A percentile compares a stretch with the other conserved stretches of the same genome.
Evolutionary conservation across 1,140 invertebrate species (phyloP).

Genomic region (Pantala flavescens): DNA sequence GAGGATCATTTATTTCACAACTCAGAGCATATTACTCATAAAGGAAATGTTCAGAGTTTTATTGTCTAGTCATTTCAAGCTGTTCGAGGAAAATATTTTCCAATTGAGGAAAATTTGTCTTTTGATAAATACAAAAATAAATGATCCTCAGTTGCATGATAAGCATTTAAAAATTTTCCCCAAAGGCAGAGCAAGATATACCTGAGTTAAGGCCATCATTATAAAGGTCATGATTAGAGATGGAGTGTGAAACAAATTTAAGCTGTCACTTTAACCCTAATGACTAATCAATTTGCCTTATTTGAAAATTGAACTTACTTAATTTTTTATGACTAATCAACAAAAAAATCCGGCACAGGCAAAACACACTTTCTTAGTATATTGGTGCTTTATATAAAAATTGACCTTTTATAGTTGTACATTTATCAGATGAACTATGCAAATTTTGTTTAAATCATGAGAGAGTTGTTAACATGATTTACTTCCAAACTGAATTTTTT

Average conservation of each 20-base stretch:
- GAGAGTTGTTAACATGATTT: background rate
- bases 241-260: background rate
- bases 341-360: background rate
- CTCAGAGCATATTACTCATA: no score
- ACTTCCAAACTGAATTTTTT: background rate
- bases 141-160: background rate
- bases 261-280: background rate
- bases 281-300: background rate
- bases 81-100: background rate
- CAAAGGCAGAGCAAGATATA: background rate
- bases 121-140: background rate
- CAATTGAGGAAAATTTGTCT: background rate
- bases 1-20: constrained; percentile 1
- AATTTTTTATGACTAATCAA: background rate
- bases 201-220: background rate
- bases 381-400: background rate
- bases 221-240: background rate
- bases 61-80: background rate
- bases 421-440: constrained; percentile 7
- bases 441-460: background rate
- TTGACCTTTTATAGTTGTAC: background rate
- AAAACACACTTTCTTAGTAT: background rate
- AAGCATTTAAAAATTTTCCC: background rate
- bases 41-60: background rate
- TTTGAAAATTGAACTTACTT: background rate